phyloP scores from a whole-genome alignment of 53 echinoderm and acorn worm genomes.

The Paelopatides confundens region DNA sequence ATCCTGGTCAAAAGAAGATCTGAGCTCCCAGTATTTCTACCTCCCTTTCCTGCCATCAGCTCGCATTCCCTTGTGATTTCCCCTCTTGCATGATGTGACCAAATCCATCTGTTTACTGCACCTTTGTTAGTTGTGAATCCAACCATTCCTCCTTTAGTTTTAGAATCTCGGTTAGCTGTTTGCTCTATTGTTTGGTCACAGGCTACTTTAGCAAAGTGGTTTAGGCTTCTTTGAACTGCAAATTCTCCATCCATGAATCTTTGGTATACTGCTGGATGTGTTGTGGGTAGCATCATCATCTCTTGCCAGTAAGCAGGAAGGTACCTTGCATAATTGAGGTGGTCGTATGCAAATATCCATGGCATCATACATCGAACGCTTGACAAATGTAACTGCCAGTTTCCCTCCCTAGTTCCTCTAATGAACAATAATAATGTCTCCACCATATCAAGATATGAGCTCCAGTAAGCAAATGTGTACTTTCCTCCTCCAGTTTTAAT shows the following conservation, averaged over 20 bases:
- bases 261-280: slow-evolving; percentile 52
- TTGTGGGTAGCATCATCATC: slow-evolving; percentile 49
- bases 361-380: slow-evolving; percentile 61
- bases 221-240: slow-evolving; percentile 60
- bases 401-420: slow-evolving; percentile 58
- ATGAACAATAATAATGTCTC: slow-evolving; percentile 54
- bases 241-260: slow-evolving; percentile 60
- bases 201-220: slow-evolving; percentile 47
- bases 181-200: slow-evolving; percentile 71
- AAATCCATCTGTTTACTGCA: slow-evolving; percentile 62
- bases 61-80: slow-evolving; percentile 56
- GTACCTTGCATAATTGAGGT: slow-evolving; percentile 71
- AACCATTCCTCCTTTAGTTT: slow-evolving; percentile 73
- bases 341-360: slow-evolving; percentile 74
- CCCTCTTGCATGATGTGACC: slow-evolving; percentile 55
- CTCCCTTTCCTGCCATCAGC: slow-evolving; percentile 63
- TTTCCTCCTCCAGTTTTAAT: slow-evolving; percentile 4
- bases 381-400: slow-evolving; percentile 72
- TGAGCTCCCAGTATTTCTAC: background rate
- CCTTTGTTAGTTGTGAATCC: slow-evolving; percentile 74
- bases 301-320: slow-evolving; percentile 71
- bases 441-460: slow-evolving; percentile 67
- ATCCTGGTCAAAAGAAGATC: background rate
- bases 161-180: slow-evolving; percentile 73
- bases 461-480: slow-evolving; percentile 50